A percentile compares a stretch with the other conserved stretches of the same genome.
phyloP scores from a whole-genome alignment of 2,888 invertebrate genomes.

The Acheta domesticus region DNA sequence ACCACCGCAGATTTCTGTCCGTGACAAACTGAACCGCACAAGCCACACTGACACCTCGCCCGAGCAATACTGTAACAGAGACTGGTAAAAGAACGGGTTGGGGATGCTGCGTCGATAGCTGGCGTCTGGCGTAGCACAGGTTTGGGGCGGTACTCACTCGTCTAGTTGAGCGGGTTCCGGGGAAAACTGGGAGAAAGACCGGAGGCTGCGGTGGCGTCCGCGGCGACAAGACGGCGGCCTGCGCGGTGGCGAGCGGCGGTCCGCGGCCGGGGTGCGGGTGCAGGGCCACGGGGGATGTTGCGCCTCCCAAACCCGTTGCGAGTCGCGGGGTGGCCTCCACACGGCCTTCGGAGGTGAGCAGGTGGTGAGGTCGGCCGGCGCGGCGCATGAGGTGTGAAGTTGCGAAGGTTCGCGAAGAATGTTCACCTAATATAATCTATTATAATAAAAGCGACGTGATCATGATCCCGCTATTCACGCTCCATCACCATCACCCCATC shows the following conservation, averaged over 20 bases:
- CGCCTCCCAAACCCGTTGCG: neutral
- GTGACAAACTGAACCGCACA: neutral
- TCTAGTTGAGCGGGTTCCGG: neutral
- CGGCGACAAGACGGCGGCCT: too few species aligned
- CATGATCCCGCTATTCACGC: too few species aligned
- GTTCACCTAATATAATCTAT: too few species aligned
- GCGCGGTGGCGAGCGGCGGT: neutral
- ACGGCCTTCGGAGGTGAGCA: too few species aligned
- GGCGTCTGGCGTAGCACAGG: neutral
- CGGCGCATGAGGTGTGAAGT: too few species aligned
- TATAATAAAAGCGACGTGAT: too few species aligned
- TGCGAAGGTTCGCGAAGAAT: too few species aligned
- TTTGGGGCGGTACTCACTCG: neutral
- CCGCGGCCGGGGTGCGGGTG: neutral
- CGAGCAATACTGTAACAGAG: neutral
- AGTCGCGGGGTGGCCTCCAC: too few species aligned
- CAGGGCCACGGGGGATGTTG: neutral
- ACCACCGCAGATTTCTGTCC: too few species aligned
- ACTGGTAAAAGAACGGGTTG: neutral
- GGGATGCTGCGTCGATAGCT: neutral
- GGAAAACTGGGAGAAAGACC: constrained; percentile 10
- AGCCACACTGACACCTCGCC: neutral
- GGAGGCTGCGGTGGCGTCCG: neutral
- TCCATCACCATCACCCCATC: too few species aligned
- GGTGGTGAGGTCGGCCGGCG: too few species aligned